These are phyloP conservation scores for Pycnonotus jocosus DNA, from an alignment of 2,113 vertebrate genomes.

Conservation along the genomic window DNA sequence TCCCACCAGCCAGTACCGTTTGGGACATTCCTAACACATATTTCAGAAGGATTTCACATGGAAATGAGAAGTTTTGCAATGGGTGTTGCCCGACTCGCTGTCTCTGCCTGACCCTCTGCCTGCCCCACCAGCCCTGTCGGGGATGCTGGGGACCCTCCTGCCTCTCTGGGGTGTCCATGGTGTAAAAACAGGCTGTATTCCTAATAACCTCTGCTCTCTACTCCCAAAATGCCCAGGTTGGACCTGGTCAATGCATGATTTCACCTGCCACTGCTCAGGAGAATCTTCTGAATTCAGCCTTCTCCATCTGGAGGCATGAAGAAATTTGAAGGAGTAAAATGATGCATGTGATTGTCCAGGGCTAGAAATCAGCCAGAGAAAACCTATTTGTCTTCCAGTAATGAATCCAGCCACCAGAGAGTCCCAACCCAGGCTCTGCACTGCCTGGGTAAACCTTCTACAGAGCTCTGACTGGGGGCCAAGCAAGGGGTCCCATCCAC, in stretches of 20 bases:
- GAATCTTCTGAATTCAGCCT: not conserved
- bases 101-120: rapidly evolving
- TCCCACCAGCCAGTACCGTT: not conserved
- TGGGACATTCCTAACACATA: not conserved
- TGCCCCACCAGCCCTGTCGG: not conserved
- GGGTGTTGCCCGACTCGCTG: rapidly evolving
- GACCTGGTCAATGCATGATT: not conserved
- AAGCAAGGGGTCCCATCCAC: not conserved
- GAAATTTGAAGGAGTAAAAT: not conserved
- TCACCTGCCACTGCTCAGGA: not conserved
- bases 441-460: not conserved
- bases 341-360: not conserved
- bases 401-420: not conserved
- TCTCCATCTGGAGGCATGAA: not conserved
- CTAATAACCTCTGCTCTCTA: not conserved
- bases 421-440: not conserved
- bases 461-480: not conserved
- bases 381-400: not conserved
- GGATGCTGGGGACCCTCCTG: not conserved
- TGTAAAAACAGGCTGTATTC: not conserved
- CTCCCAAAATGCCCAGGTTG: not conserved
- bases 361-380: not conserved
- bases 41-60: not conserved
- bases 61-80: not conserved
- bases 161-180: not conserved